Base-by-base conservation (phyloP, 2,113 vertebrate species). In the Mastomys natalensis region DNA sequence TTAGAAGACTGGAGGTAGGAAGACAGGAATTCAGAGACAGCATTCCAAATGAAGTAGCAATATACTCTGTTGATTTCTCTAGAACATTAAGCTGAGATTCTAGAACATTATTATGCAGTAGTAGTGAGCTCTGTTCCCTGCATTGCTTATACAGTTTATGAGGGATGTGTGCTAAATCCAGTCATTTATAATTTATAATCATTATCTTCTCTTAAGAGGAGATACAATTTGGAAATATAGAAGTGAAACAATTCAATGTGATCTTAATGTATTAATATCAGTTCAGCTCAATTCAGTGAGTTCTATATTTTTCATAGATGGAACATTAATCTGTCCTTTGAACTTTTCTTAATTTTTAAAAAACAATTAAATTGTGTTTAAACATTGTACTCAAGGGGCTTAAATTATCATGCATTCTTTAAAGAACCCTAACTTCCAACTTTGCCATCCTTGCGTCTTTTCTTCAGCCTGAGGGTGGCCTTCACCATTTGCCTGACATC, bases 361-460 rank as follows among this genome's bases (percentile, higher is more conserved):
- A 95, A 93, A 90, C 51, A 93, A 26, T 73, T 80, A 55, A 72
- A n/a, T 90, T 80, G 13, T 81, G 48, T 58, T 66, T 45, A 73
- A 81, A 40, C 58, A 72, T 43, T 62, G 13, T 77, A 7, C 76
- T 84, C 37, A 34, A 72, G 34, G 37, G 78, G n/a, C 62, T 80
- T 73, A 10, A 66, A 55, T 81, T 45, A 87, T 43, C 4, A 37
- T 58, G 4, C 31, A 31, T 82, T 15, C 11, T 19, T n/a, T 55
- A 2, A 82, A 51, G 34, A 9, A 29, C 3, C 2, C 40, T 51
- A 26, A 15, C 19, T 19, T 68, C 73, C 40, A 66, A 80, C 48
- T 80, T 51, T 24, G 66, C 72, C n/a, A 93, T 92, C 48, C 51
- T 43, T 90, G 48, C 3, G 40, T 24, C 51, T 85, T 90, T 89